Percentiles rank a stretch among this genome's conserved stretches.
Evolutionary conservation across 2,797 vertebrate genomes (phyloP).

Genomic region (Megaceryle alcyon): DNA sequence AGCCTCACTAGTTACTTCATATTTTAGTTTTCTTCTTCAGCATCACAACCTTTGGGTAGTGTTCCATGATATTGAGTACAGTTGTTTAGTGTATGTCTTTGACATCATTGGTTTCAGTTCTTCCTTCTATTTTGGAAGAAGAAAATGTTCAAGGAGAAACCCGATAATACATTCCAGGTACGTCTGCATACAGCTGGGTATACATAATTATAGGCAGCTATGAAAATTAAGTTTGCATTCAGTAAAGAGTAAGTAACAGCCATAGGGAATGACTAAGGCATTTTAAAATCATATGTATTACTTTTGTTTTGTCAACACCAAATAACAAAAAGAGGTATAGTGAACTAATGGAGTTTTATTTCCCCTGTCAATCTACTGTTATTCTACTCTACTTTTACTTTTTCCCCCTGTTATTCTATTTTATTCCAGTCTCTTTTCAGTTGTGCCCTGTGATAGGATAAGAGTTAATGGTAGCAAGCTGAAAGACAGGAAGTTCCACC

Average conservation of each 20-base stretch:
- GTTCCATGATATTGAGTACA: neutral
- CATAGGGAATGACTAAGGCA: neutral
- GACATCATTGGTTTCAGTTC: neutral
- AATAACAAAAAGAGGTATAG: neutral
- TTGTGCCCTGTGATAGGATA: too few relatives aligned
- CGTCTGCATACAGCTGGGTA: neutral
- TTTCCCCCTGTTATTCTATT: neutral
- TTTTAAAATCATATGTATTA: slow-evolving; percentile 1
- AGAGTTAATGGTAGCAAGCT: too few relatives aligned
- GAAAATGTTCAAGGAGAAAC: neutral
- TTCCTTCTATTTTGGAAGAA: neutral
- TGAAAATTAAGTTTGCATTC: neutral
- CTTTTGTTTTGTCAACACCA: neutral
- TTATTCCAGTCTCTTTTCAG: too few relatives aligned
- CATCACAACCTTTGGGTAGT: neutral
- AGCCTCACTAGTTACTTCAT: neutral
- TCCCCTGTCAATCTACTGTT: neutral
- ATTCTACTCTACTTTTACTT: too few relatives aligned
- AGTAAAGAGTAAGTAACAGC: neutral
- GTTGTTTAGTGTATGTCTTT: neutral
- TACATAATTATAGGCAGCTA: neutral
- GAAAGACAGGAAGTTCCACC: too few relatives aligned
- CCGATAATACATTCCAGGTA: neutral
- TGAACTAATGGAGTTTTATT: neutral
- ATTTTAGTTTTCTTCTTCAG: neutral